These are phyloP conservation scores for Oscheius onirici DNA, from an alignment of 2,888 invertebrate species.

Conservation along the genomic window DNA sequence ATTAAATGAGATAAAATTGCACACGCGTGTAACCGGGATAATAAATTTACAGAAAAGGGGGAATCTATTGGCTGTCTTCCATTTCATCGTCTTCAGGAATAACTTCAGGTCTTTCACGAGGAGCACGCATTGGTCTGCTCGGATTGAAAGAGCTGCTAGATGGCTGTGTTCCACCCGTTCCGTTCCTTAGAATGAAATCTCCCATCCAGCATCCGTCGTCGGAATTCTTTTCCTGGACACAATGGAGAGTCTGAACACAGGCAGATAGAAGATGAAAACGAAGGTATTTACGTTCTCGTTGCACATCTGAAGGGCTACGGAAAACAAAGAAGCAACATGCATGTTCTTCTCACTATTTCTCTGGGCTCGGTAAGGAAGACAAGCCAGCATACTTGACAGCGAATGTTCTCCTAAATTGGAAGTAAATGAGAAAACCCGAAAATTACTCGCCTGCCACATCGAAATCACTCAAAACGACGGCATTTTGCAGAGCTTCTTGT, in stretches of 20 bases:
- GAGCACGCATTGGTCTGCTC: too few species aligned
- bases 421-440: background rate
- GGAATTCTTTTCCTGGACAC: background rate
- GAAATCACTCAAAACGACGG: conserved; percentile 28
- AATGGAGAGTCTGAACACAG: conserved; percentile 26
- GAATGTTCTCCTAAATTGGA: conserved; percentile 26
- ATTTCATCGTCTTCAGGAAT: conserved; percentile 10
- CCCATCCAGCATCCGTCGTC: conserved; percentile 18
- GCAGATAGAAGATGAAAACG: background rate
- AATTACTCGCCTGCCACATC: conserved; percentile 13
- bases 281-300: conserved; percentile 29
- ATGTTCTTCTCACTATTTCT: conserved; percentile 12
- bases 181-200: conserved; percentile 30
- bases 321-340: conserved; percentile 28
- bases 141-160: background rate
- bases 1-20: too few species aligned
- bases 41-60: background rate
- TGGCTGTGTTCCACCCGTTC: background rate
- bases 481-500: conserved; percentile 17
- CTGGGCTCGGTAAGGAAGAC: conserved; percentile 21
- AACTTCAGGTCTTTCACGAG: background rate
- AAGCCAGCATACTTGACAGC: conserved; percentile 16
- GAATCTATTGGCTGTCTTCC: background rate
- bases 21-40: background rate
- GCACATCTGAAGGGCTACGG: conserved; percentile 33